These are phyloP conservation scores for Brachyistius frenatus DNA, from an alignment of 2,113 vertebrate genomes.

Conservation along the genomic window DNA sequence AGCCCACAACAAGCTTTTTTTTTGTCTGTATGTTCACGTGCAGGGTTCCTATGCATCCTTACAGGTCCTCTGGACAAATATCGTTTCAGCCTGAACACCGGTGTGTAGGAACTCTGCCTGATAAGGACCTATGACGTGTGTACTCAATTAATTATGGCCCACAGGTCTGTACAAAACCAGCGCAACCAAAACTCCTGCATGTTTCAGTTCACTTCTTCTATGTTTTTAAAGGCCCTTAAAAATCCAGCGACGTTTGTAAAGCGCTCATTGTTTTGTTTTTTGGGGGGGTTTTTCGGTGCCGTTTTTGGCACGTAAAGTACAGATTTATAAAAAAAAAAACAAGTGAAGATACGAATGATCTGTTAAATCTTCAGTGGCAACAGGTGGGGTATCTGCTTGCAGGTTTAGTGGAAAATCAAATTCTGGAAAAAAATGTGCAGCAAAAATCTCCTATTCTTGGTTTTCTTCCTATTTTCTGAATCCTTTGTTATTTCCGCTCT, in stretches of 20 bases:
- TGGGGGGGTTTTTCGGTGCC: conserved; percentile 19
- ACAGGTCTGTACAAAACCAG: conserved; percentile 71
- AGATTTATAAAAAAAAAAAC: too few species aligned
- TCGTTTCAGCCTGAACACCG: background rate
- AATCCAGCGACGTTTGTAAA: background rate
- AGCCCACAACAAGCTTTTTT: conserved; percentile 12
- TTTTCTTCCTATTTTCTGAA: background rate
- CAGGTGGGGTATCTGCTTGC: too few species aligned
- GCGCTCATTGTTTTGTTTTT: conserved; percentile 32
- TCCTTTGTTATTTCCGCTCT: too few species aligned
- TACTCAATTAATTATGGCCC: conserved; percentile 37
- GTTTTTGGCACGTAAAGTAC: too few species aligned
- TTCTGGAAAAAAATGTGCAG: too few species aligned
- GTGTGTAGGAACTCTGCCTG: conserved; percentile 49
- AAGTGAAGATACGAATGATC: too few species aligned
- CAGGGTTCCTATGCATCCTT: conserved; percentile 43
- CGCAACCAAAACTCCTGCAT: conserved; percentile 70
- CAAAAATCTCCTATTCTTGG: too few species aligned
- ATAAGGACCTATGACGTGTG: conserved; percentile 55
- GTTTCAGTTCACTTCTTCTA: background rate
- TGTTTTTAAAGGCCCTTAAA: background rate
- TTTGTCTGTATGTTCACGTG: conserved; percentile 19
- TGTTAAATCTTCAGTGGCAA: background rate
- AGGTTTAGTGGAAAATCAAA: too few species aligned
- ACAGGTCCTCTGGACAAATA: background rate